These are phyloP conservation scores for Myiagra hebetior DNA, from an alignment of 2,113 vertebrate genomes.

Conservation along the genomic window DNA sequence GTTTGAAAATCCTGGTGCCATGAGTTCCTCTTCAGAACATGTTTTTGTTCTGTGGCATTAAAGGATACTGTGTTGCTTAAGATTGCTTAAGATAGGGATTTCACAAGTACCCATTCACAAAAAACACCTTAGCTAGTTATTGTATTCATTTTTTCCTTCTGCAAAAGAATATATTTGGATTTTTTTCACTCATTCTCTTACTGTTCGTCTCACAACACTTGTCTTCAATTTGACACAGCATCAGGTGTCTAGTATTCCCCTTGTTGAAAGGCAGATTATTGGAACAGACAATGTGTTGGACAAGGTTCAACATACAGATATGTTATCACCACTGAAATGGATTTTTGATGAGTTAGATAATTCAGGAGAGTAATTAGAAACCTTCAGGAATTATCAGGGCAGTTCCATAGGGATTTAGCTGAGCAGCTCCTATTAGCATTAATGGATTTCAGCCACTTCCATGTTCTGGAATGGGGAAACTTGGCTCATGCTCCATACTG, in stretches of 20 bases:
- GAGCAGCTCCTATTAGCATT: background rate
- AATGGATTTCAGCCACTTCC: background rate
- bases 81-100: background rate
- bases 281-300: background rate
- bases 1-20: background rate
- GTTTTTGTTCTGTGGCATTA: background rate
- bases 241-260: background rate
- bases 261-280: background rate
- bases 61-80: background rate
- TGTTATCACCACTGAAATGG: background rate
- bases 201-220: background rate
- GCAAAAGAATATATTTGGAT: background rate
- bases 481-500: background rate
- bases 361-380: conserved; percentile 1
- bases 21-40: background rate
- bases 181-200: background rate
- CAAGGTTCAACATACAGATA: background rate
- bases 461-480: background rate
- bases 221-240: background rate
- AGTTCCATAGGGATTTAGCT: background rate
- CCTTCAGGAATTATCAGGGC: background rate
- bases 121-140: background rate
- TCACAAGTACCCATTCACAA: background rate
- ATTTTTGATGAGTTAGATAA: conserved; percentile 17
- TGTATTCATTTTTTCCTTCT: background rate